Conservation (phyloP, 2,797 vertebrate species). For the Limnodromus scolopaceus region DNA sequence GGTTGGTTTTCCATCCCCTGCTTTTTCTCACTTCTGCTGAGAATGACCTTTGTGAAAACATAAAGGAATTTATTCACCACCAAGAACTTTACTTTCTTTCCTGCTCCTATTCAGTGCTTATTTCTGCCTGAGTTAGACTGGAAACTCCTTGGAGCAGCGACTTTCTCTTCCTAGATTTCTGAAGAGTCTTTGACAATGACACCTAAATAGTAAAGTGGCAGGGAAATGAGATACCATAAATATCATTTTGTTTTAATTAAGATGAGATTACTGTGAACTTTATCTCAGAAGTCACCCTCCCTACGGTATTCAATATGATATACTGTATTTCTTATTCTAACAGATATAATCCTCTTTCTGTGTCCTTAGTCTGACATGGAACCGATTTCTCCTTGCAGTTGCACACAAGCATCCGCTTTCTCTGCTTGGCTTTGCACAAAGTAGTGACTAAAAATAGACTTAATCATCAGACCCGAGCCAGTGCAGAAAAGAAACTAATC, state of each 20-base stretch:
- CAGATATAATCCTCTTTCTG: conserved; percentile 45
- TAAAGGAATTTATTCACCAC: not conserved
- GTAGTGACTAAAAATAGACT: conserved; percentile 34
- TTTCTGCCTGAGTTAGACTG: not conserved
- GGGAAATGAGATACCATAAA: conserved; percentile 18
- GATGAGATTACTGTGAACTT: conserved; percentile 48
- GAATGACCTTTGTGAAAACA: conserved; percentile 20
- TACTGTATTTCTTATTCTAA: conserved; percentile 9
- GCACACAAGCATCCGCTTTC: conserved; percentile 16
- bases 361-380: conserved; percentile 22
- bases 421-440: conserved; percentile 37
- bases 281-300: conserved; percentile 13
- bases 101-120: not conserved
- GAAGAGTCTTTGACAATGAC: not conserved
- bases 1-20: not conserved
- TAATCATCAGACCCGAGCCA: not conserved
- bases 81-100: not conserved
- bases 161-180: not conserved
- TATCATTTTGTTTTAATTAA: conserved; percentile 67
- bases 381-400: conserved; percentile 19
- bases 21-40: not conserved
- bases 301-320: conserved; percentile 3
- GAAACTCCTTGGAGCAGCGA: not conserved
- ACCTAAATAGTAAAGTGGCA: not conserved
- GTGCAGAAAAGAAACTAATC: conserved; percentile 1